These are phyloP conservation scores for Scophthalmus maximus DNA, from an alignment of 2,113 vertebrate genomes.

Conservation along the genomic window DNA sequence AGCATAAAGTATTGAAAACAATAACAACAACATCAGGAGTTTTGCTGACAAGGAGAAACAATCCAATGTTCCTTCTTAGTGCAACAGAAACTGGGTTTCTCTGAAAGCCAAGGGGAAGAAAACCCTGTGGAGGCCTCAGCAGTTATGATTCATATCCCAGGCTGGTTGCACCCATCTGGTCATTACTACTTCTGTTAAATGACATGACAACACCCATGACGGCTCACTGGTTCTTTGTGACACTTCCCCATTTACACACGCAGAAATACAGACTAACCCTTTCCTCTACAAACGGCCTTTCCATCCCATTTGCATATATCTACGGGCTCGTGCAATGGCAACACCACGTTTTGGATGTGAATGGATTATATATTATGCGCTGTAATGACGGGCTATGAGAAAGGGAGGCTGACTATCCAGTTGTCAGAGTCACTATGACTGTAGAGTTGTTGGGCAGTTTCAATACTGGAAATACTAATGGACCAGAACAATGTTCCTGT, in stretches of 20 bases:
- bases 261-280: neutral
- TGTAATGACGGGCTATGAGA: neutral
- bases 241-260: slow-evolving; percentile 50
- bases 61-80: slow-evolving; percentile 32
- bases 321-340: slow-evolving; percentile 1
- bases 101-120: neutral
- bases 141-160: slow-evolving; percentile 48
- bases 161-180: slow-evolving; percentile 20
- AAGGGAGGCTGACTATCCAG: neutral
- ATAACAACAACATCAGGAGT: neutral
- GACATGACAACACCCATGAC: slow-evolving; percentile 18
- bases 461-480: neutral
- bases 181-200: slow-evolving; percentile 57
- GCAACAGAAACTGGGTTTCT: slow-evolving; percentile 1
- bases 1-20: slow-evolving; percentile 12
- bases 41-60: slow-evolving; percentile 61
- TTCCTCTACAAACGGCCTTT: no score
- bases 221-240: slow-evolving; percentile 5
- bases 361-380: neutral
- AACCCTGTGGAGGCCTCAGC: slow-evolving; percentile 26
- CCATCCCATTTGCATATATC: neutral
- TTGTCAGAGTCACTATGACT: neutral
- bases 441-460: neutral
- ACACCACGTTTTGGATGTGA: neutral
- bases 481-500: no score